Evolutionary conservation across 2,888 invertebrate species (phyloP).

Genomic region (Coronaproctus castanopsis): DNA sequence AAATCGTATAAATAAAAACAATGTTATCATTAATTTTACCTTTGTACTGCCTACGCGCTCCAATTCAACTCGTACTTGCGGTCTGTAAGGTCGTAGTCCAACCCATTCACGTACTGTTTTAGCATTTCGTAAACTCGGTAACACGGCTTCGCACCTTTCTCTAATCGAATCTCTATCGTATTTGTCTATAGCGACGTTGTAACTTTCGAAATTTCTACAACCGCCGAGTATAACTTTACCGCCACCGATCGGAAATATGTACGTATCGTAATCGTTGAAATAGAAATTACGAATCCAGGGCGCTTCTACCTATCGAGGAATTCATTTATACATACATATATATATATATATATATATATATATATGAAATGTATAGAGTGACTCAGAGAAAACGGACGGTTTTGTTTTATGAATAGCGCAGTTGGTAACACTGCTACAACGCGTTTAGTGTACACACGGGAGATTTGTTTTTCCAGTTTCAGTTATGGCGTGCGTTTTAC

Average conservation of each 20-base stretch:
- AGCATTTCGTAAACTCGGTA: slow-evolving; percentile 41
- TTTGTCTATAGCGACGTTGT: slow-evolving; percentile 40
- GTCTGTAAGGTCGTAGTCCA: slow-evolving; percentile 65
- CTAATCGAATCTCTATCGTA: slow-evolving; percentile 56
- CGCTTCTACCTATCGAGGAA: slow-evolving; percentile 39
- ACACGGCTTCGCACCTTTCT: slow-evolving; percentile 50
- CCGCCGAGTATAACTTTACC: slow-evolving; percentile 65
- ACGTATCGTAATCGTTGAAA: slow-evolving; percentile 68
- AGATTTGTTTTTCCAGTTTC: too few species aligned
- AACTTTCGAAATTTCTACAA: slow-evolving; percentile 60
- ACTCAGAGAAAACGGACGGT: too few species aligned
- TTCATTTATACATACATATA: too few species aligned
- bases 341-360: too few species aligned
- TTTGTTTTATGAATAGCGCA: too few species aligned
- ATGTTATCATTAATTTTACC: too few species aligned
- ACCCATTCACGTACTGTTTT: slow-evolving; percentile 42
- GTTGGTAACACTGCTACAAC: too few species aligned
- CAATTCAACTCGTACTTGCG: slow-evolving; percentile 47
- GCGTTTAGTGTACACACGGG: too few species aligned
- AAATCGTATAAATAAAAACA: too few species aligned
- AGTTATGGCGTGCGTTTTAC: too few species aligned
- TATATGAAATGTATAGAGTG: neutral
- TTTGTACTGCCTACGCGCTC: slow-evolving; percentile 27
- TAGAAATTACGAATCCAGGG: slow-evolving; percentile 80
- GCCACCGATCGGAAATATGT: slow-evolving; percentile 52